Base-by-base conservation (phyloP, 2,888 invertebrate genomes). In the Rugalucina vietnamica region DNA sequence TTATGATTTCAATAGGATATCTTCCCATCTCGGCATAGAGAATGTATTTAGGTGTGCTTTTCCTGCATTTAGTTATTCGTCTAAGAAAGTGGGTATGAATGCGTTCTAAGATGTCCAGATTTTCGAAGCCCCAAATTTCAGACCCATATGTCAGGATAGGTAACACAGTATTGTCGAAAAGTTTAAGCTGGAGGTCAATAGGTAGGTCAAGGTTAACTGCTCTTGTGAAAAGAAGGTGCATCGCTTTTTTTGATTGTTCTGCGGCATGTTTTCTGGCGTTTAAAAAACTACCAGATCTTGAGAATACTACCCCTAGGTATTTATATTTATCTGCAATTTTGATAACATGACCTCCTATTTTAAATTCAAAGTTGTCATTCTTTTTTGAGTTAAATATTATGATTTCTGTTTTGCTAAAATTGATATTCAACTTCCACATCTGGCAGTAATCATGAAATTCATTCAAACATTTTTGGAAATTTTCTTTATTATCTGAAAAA, bases 391-490 rank as follows among this genome's bases (percentile, higher is more conserved):
- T 72, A 76, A 82, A 85, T n/a, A 85, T 37, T 12, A 83, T 21
- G 21, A 71, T 32, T 78, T 83, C 81, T 3, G 81, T 86, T 76
- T 86, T 82, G 21, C 36, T 70, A 2, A 36, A n/a, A 69, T 83
- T 86, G n/a, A 86, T 37, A 12, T 24, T 57, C 24, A 85, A 39
- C 43, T 85, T 69, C 81, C 81, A 79, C 12, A 37, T 21, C 21
- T 39, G 29, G 54, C 84, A 85, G 27, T 81, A 81, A 0, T 74
- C 36, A n/a, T 54, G 14, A 39, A 81, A 74, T 37, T 10, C 8
- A 43, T 81, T 71, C 29, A 81, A 37, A 57, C 54, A 24, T 21
- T 73, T 39, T 72, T 81, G 78, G 18, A 84, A 72, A 29, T 74
- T 73, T 21, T 21, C 57, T 18, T 71, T 57, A 36, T 50, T 60